These are phyloP conservation scores for Martes flavigula DNA, from an alignment of 2,797 vertebrate species.

Conservation along the genomic window DNA sequence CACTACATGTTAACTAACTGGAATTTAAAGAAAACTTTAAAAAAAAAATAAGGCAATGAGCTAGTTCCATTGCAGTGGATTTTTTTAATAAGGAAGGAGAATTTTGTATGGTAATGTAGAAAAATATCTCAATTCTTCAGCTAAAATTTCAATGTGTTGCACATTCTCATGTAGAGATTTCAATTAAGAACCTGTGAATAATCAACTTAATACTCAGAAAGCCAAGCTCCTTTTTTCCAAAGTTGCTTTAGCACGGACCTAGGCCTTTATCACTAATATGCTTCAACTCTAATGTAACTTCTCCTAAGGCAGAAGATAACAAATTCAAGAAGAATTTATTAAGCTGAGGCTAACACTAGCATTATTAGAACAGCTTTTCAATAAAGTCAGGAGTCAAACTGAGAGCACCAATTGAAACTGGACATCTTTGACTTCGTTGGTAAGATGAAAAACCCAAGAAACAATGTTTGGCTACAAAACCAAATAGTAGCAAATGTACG, in stretches of 20 bases:
- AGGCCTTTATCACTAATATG: neutral
- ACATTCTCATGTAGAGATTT: neutral
- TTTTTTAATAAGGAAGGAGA: neutral
- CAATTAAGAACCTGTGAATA: neutral
- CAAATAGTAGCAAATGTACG: neutral
- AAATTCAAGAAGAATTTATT: neutral
- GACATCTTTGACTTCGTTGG: neutral
- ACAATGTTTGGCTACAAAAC: neutral
- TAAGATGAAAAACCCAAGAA: neutral
- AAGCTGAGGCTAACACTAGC: neutral
- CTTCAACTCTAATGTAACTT: neutral
- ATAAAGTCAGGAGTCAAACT: neutral
- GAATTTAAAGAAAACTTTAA: neutral
- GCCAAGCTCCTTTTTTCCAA: neutral
- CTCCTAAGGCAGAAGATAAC: neutral
- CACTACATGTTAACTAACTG: neutral
- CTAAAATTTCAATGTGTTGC: neutral
- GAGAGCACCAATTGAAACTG: neutral
- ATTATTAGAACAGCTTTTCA: neutral
- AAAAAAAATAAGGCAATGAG: neutral
- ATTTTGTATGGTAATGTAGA: neutral
- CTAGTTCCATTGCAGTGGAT: neutral
- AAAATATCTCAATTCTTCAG: constrained; percentile 20
- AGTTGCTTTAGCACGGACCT: neutral
- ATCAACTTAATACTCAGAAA: neutral